These are phyloP conservation scores for Spongia lamella DNA, from an alignment of 37 sponge, comb jelly and placozoan species.

Conservation along the genomic window DNA sequence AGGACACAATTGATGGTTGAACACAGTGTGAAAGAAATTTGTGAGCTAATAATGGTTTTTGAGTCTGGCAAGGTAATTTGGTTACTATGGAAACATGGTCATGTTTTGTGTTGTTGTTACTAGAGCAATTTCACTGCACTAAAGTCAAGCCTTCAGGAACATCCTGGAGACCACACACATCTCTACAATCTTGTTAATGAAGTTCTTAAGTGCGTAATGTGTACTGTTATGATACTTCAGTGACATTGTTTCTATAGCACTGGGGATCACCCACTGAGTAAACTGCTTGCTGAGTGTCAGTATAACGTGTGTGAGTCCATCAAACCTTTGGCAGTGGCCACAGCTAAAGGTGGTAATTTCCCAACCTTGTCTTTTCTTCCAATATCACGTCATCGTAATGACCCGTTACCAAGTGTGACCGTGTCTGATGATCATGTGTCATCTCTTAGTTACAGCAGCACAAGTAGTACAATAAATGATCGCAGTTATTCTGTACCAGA, in stretches of 20 bases:
- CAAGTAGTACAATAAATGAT: too few species aligned
- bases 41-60: too few species aligned
- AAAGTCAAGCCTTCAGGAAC: neutral
- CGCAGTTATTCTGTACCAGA: too few species aligned
- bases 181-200: slow-evolving; percentile 52
- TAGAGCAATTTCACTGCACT: neutral
- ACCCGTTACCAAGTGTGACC: too few species aligned
- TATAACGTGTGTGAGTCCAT: slow-evolving; percentile 49
- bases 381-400: too few species aligned
- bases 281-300: slow-evolving; percentile 72
- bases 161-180: neutral
- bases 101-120: too few species aligned
- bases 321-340: slow-evolving; percentile 33
- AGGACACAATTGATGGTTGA: too few species aligned
- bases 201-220: slow-evolving; percentile 41
- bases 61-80: too few species aligned
- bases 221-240: neutral
- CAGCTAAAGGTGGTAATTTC: slow-evolving; percentile 44
- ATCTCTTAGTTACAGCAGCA: too few species aligned
- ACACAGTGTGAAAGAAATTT: too few species aligned
- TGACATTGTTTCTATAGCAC: slow-evolving; percentile 27
- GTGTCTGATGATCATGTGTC: too few species aligned
- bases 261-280: slow-evolving; percentile 68
- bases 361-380: slow-evolving; percentile 7
- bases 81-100: too few species aligned